phyloP scores from a whole-genome alignment of 2,888 invertebrate species.

The Thymelicus acteon region DNA sequence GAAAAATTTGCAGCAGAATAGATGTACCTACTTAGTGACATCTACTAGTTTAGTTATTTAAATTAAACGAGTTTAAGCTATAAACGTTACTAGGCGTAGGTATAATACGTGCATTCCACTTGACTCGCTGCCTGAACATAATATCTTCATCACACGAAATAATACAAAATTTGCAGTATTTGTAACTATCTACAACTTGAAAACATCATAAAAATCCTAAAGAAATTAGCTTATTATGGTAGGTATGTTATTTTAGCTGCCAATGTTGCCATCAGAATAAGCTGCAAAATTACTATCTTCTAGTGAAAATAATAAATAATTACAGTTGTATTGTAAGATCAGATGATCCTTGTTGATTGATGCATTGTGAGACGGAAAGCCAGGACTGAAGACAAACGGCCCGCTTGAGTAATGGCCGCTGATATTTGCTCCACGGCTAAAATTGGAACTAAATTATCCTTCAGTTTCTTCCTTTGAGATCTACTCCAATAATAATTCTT shows the following conservation, averaged over 20 bases:
- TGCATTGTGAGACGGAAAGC: conserved; percentile 47
- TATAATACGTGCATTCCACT: too few species aligned
- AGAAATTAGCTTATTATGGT: too few species aligned
- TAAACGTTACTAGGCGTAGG: too few species aligned
- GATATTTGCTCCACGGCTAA: conserved; percentile 37
- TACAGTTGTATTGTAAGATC: conserved; percentile 50
- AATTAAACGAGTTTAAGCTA: too few species aligned
- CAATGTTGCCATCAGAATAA: conserved; percentile 8
- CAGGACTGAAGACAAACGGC: conserved; percentile 13
- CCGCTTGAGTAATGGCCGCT: conserved; percentile 33
- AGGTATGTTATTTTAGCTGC: neutral
- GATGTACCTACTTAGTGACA: too few species aligned
- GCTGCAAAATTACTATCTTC: conserved; percentile 18
- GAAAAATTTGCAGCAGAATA: too few species aligned
- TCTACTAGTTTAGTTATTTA: too few species aligned
- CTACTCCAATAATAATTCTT: conserved; percentile 11
- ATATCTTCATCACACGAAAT: too few species aligned
- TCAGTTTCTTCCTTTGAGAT: conserved; percentile 22
- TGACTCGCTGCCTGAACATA: too few species aligned
- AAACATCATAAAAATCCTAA: too few species aligned
- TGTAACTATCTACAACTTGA: too few species aligned
- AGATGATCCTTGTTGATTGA: conserved; percentile 60
- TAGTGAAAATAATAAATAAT: conserved; percentile 55
- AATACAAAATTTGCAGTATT: too few species aligned
- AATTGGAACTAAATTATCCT: conserved; percentile 36